These are phyloP conservation scores for Arizona elegans DNA, from an alignment of 2,113 vertebrate species.

Conservation along the genomic window DNA sequence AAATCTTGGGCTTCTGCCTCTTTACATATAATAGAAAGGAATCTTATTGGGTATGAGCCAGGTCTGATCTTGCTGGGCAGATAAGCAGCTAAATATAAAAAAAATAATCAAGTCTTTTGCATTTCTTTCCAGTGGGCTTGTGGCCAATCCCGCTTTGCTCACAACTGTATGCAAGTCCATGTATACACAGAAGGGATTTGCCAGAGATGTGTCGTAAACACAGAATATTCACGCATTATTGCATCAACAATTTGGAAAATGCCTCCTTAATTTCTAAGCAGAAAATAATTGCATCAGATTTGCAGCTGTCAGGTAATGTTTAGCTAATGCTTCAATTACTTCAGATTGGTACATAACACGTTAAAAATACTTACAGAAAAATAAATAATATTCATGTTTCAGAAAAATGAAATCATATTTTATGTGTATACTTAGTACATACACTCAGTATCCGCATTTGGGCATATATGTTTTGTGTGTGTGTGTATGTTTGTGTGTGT, in stretches of 20 bases:
- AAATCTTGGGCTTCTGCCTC: background rate
- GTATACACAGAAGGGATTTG: background rate
- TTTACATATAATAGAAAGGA: background rate
- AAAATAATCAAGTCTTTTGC: background rate
- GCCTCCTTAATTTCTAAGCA: background rate
- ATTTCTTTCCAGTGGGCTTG: background rate
- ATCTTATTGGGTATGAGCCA: background rate
- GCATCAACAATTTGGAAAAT: background rate
- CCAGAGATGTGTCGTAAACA: background rate
- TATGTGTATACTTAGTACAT: background rate
- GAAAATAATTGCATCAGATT: background rate
- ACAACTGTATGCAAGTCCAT: background rate
- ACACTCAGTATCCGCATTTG: background rate
- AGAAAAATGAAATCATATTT: background rate
- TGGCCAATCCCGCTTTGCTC: background rate
- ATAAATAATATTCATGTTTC: background rate
- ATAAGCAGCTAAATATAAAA: background rate
- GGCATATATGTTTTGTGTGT: background rate
- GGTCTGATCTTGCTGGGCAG: background rate
- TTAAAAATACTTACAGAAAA: background rate
- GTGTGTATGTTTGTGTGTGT: background rate
- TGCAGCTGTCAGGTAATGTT: background rate
- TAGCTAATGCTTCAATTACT: background rate
- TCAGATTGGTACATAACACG: background rate
- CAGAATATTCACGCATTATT: background rate